These are phyloP conservation scores for Melanophora roralis DNA, from an alignment of 2,888 invertebrate genomes.

Conservation along the genomic window DNA sequence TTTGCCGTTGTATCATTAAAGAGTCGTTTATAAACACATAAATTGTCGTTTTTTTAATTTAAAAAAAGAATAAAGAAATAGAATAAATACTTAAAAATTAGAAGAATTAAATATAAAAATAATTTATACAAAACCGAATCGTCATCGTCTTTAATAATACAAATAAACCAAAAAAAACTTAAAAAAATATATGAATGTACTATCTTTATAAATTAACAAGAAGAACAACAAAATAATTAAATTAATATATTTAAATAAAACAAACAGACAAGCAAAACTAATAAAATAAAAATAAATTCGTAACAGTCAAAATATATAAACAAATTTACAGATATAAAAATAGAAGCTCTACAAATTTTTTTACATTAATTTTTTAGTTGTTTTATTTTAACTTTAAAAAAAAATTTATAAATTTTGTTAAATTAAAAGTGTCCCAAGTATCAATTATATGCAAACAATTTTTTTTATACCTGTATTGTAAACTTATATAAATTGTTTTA, in stretches of 20 bases:
- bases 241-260: background rate
- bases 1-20: slow-evolving; percentile 39
- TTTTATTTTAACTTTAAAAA: too few species aligned
- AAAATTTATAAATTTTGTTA: too few species aligned
- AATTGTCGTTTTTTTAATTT: slow-evolving; percentile 29
- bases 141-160: slow-evolving; percentile 16
- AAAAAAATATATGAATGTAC: background rate
- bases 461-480: too few species aligned
- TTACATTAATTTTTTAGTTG: too few species aligned
- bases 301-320: too few species aligned
- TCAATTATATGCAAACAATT: too few species aligned
- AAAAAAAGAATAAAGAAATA: background rate
- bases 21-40: slow-evolving; percentile 37
- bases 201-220: slow-evolving; percentile 14
- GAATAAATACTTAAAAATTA: background rate
- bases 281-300: background rate
- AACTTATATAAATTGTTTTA: too few species aligned
- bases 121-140: slow-evolving; percentile 21
- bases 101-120: background rate
- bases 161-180: background rate
- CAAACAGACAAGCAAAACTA: background rate
- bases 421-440: too few species aligned
- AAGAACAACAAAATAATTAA: background rate
- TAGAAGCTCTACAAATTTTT: too few species aligned
- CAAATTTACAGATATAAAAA: too few species aligned